Base-by-base conservation (phyloP, 2,888 invertebrate genomes). In the Cephus rjabovi region DNA sequence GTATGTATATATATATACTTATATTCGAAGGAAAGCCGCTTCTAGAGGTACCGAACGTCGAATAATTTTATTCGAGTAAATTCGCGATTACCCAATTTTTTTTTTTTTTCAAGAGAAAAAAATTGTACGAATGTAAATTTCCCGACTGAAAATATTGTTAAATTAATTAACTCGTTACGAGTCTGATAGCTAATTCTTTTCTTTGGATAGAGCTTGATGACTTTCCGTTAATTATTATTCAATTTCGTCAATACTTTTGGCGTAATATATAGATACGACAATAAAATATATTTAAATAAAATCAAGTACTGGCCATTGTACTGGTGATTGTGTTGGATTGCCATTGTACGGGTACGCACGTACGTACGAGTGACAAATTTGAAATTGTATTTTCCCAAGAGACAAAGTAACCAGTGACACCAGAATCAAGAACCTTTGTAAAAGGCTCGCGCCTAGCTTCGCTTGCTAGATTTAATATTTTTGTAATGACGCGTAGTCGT, bases 381-480 rank as follows among this genome's bases (percentile, higher is more conserved):
- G 35, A 74, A 71, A 71, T 11, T 74, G 74, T 87, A 87, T 87
- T 87, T 88, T 87, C 85, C 84, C 84, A 73, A 82, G 76, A 69
- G 70, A 37, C 34, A 69, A 81, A 81, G 78, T 79, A 81, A 30
- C 30, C 31, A 56, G 77, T 75, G 68, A 80, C 73, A 76, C 37
- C n/a, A 75, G 74, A 34, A 56, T 33, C 30, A 56, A 76, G 12
- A 34, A 74, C 69, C 79, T 83, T 81, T 80, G 79, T 79, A 80
- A 81, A 79, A 35, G 74, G 78, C 79, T 84, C 85, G 80, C 80
- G 83, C 85, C 86, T 89, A 90, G 89, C 89, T 90, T 90, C 83
- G 91, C 90, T 91, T 91, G 87, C 87, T 91, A 91, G 91, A 90
- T 91, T 91, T 90, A 91, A 91, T 91, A 91, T 91, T 91, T 91